Evolutionary conservation across 2,888 invertebrate genomes (phyloP), one percentile per base, ranked within the genome.

Genomic region (Aelia acuminata): DNA sequence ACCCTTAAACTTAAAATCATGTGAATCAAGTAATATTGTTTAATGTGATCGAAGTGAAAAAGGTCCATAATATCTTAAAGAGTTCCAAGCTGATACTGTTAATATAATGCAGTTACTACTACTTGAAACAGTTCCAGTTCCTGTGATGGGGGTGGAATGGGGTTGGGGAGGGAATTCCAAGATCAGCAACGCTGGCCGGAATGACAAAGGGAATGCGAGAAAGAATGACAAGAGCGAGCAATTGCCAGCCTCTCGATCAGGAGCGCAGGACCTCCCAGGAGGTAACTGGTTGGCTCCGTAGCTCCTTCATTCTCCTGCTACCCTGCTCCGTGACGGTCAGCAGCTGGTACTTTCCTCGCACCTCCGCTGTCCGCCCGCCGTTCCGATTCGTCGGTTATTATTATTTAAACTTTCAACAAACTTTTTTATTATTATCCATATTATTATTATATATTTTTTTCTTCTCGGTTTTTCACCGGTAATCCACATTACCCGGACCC

Each of bases 171-270:
- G 53, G 31, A 63, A 31, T 1, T 31, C 57, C 26, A 63, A 31
- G 26, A 63, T 63, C 7, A 15, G 31, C 15, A 63, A 63, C 43
- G 43, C 43, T 80, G 39, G 75, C 39, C 13, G 22, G 75, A 80
- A 80, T 80, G 75, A 43, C 75, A 80, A 35, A 43, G 75, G 75
- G 75, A 80, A 80, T 80, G 35, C 43, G 75, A 43, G 35, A 63
- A 43, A 80, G 75, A 80, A 80, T 80, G 75, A 80, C 75, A 80
- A 80, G 75, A 80, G 75, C 43, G 75, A 80, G 75, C 22, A 80
- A 35, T n/a, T 20, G 75, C 22, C 22, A 22, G 75, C 22, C 13
- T 11, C 1, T n/a, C 3, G 20, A 43, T 0, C 75, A 80, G 75
- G 75, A 80, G 43, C 0, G 8, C 43, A 80, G 35, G 75, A 35